Conservation (phyloP, 2,113 vertebrate species). For the Clarias magur region DNA sequence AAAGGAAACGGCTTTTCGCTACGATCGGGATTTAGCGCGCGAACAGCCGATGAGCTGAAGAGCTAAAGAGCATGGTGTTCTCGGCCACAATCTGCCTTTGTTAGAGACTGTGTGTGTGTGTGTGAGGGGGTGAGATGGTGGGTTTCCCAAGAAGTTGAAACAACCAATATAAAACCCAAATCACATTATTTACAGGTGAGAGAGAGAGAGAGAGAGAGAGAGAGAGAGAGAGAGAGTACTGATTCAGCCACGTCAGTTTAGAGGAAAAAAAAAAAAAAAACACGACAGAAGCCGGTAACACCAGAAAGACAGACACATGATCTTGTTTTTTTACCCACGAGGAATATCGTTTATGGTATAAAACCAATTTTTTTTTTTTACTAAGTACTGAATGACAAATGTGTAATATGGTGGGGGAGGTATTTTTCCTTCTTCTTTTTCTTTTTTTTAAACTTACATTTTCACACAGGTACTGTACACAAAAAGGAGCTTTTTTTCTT, state of each 20-base stretch:
- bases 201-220: constrained; percentile 50
- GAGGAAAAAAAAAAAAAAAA: not conserved
- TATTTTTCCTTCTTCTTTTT: not conserved
- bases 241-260: constrained; percentile 62
- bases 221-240: constrained; percentile 54
- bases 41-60: not conserved
- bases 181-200: constrained; percentile 77
- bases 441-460: constrained; percentile 7
- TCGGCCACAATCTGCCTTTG: not conserved
- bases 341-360: constrained; percentile 15
- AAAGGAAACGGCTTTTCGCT: not conserved
- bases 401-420: not conserved
- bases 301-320: constrained; percentile 48
- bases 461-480: constrained; percentile 26
- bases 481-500: not conserved
- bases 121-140: not conserved
- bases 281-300: constrained; percentile 51
- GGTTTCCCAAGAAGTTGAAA: constrained; percentile 73
- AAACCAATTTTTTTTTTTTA: constrained; percentile 12
- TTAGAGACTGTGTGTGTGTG: not conserved
- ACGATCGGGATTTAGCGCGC: not conserved
- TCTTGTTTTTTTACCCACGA: constrained; percentile 40
- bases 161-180: constrained; percentile 69
- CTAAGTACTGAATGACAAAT: not conserved
- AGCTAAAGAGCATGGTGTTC: not conserved